Evolutionary conservation across 2,888 invertebrate species (phyloP), one percentile per base, ranked within the genome.

Genomic region (Platycheirus albimanus): DNA sequence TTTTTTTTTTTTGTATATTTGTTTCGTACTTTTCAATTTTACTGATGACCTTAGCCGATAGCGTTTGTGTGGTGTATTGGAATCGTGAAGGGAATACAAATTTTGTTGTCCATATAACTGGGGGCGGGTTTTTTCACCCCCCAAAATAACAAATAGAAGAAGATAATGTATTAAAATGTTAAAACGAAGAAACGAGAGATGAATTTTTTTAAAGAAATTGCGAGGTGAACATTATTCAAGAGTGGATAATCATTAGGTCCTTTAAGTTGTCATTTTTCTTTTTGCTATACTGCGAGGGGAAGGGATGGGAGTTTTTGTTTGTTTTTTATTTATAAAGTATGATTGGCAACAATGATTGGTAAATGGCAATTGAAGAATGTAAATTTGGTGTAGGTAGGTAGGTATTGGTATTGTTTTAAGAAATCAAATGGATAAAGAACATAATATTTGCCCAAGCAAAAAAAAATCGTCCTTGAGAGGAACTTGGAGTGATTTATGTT

Each of bases 1-100:
- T 66, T 54, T 49, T 67, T 3, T 49, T 10, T 10, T 3, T 30
- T 8, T 66, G 2, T 30, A 10, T 70, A 45, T 81, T 71, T 67
- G 33, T 61, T 77, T 51, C 30, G 28, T 52, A 61, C 56, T 72
- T 81, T 72, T 77, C 77, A 70, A 76, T 76, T 77, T 67, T 69
- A 67, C 66, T 66, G 63, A 72, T 83, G 61, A 77, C 70, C 80
- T 74, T 64, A 43, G 69, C 51, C 75, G 75, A 80, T 72, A 74
- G 79, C 74, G 51, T 58, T 69, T 56, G 79, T 63, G n/a, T 63
- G 24, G 67, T 36, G 79, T 72, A 79, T 79, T 79, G 79, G 66
- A 79, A 79, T 79, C 79, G 79, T 79, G 79, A 66, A 74, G 47
- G 43, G 67, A 79, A 79, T 79, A 79, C 69, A 72, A 74, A 79